Base-by-base conservation (phyloP, 1,140 invertebrate species). In the Drosophila baimaii region DNA sequence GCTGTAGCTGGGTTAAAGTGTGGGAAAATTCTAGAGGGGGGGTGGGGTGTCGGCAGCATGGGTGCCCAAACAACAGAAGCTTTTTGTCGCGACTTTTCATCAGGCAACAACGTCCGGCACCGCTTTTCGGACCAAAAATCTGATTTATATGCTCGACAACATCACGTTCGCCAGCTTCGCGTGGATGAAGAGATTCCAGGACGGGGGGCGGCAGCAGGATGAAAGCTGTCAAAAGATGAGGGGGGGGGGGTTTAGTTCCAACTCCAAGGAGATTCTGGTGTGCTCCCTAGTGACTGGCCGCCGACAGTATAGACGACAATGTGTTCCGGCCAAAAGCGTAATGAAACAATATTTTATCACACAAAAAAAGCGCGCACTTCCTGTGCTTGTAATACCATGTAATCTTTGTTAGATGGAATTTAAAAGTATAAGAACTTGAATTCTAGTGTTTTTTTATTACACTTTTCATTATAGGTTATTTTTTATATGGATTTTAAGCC, bases 61-160 rank as follows among this genome's bases (percentile, higher is more conserved):
- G n/a, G n/a, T n/a, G n/a, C 25, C 5, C 13, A 52, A 75, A 61
- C 51, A 64, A 47, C 78, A 70, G 81, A 73, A 78, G 81, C 79
- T 85, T 85, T 85, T 85, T 85, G 81, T 85, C 81, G 81, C 81
- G 81, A 82, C 79, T 82, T 82, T 82, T 82, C 80, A 82, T 82
- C 79, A 82, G 54, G 29, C 58, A 75, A 46, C 63, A 75, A 46
- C 63, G 65, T 71, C 69, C 69, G 69, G 65, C 69, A 71, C 21
- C 69, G 69, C 43, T 71, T 71, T 54, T 71, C 21, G 66, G 73
- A 54, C 57, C 62, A 61, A 83, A 88, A 88, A 88, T 88, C 83
- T 88, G 83, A 88, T 88, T 88, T 88, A 88, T 88, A 88, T 89
- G 83, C 83, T 73, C 68, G 76, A 66, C 73, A 84, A 88, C 82